Conservation (phyloP, 37 sponge, comb jelly and placozoan species). For the Eunapius fragilis region DNA sequence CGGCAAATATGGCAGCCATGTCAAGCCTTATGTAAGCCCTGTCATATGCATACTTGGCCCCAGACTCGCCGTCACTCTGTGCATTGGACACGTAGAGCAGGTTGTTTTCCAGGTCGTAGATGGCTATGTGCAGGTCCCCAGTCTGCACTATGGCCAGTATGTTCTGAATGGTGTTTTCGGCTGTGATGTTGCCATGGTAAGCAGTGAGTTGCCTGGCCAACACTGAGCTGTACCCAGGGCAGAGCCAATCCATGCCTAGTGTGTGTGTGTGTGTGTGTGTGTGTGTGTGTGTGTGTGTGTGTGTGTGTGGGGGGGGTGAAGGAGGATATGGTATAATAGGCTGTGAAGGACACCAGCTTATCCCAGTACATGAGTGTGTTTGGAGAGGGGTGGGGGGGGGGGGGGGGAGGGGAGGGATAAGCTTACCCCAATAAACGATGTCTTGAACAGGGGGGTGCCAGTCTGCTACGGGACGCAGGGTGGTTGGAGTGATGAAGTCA, state of each 20-base stretch:
- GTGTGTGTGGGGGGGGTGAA: background rate
- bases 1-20: constrained; percentile 55
- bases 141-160: constrained; percentile 86
- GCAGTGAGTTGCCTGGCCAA: constrained; percentile 57
- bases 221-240: constrained; percentile 79
- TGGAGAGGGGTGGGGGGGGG: background rate
- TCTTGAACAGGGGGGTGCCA: constrained; percentile 83
- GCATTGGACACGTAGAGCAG: constrained; percentile 77
- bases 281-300: too few species aligned
- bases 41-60: constrained; percentile 79
- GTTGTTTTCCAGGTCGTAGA: constrained; percentile 71
- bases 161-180: constrained; percentile 68
- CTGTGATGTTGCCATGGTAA: constrained; percentile 83
- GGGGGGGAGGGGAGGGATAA: background rate
- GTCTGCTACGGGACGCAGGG: constrained; percentile 63
- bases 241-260: constrained; percentile 92
- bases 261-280: too few species aligned
- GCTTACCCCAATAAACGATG: constrained; percentile 83
- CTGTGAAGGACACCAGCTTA: too few species aligned
- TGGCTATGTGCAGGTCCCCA: constrained; percentile 84
- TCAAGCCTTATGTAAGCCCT: constrained; percentile 69
- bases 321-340: background rate
- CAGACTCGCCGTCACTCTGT: constrained; percentile 63
- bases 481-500: constrained; percentile 67
- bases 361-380: too few species aligned